Evolutionary conservation across 2,888 invertebrate genomes (phyloP).

Genomic region (Amiota communis): DNA sequence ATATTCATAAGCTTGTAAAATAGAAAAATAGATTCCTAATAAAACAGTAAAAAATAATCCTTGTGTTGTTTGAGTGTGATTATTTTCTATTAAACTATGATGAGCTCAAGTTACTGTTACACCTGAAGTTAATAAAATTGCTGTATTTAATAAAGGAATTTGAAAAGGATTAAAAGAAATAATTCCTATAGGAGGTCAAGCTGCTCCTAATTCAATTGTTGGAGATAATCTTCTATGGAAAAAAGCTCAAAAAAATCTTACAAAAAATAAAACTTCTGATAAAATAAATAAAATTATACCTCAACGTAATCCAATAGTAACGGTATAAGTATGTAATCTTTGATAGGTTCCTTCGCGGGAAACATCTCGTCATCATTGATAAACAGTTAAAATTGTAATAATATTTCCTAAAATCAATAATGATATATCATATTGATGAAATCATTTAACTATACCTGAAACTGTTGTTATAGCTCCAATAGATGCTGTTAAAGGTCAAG

Average conservation of each 20-base stretch:
- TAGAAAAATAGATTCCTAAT: constrained; percentile 73
- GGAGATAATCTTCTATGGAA: too few species aligned
- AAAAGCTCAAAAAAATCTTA: constrained; percentile 79
- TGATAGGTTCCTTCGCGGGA: constrained; percentile 80
- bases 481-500: too few species aligned
- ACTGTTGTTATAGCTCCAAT: too few species aligned
- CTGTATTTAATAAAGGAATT: too few species aligned
- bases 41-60: constrained; percentile 75
- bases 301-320: constrained; percentile 77
- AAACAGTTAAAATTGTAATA: constrained; percentile 66
- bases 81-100: constrained; percentile 50
- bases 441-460: constrained; percentile 79
- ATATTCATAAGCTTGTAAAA: too few species aligned
- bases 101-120: too few species aligned
- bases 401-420: constrained; percentile 75
- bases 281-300: constrained; percentile 84
- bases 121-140: too few species aligned
- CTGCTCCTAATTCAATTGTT: too few species aligned
- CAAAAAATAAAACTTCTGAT: constrained; percentile 79
- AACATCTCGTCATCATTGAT: constrained; percentile 82
- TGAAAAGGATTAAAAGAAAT: too few species aligned
- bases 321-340: constrained; percentile 78
- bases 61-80: constrained; percentile 73
- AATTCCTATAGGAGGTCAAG: too few species aligned
- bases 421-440: constrained; percentile 75